Base-by-base conservation (phyloP, 2,888 invertebrate species). In the Perithous albicinctus region DNA sequence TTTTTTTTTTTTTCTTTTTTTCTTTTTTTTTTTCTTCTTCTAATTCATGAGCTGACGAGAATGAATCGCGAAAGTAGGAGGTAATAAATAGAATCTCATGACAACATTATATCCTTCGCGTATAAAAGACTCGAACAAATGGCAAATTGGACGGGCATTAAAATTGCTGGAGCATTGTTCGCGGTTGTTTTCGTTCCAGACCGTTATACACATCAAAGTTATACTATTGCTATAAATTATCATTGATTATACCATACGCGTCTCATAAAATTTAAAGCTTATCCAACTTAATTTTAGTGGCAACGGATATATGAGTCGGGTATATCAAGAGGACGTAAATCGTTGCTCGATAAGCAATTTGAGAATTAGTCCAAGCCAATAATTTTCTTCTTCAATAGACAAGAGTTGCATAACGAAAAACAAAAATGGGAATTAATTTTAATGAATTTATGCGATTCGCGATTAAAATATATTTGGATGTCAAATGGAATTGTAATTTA, bases 91-190 rank as follows among this genome's bases (percentile, higher is more conserved):
- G 43, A 67, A 77, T 63, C 63, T 69, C 43, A 56, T 41, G 54
- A 77, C 46, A 51, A 63, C 54, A 72, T 80, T 67, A 72, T 51
- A 61, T 59, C 61, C 66, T 59, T 59, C n/a, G n/a, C n/a, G n/a
- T 26, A 29, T 12, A 12, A 63, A 12, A 69, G 74, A 78, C 78
- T 78, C 56, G 32, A 69, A 43, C 74, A 63, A 78, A 81, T 69
- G 56, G 74, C 74, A 74, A 78, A 81, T 74, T 69, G 74, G 18
- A 64, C 46, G 51, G 29, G 32, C 67, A 63, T 74, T 78, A 70
- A 74, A 67, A 59, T 23, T 20, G 48, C 73, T 41, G 69, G 56
- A 64, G 54, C 69, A 66, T 59, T 80, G 74, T 78, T 78, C 64
- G 41, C 78, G 63, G 64, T 72, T 72, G 15, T 75, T 51, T 76